These are phyloP conservation scores for Neotragus moschatus DNA, from an alignment of 2,113 vertebrate genomes.

Conservation along the genomic window DNA sequence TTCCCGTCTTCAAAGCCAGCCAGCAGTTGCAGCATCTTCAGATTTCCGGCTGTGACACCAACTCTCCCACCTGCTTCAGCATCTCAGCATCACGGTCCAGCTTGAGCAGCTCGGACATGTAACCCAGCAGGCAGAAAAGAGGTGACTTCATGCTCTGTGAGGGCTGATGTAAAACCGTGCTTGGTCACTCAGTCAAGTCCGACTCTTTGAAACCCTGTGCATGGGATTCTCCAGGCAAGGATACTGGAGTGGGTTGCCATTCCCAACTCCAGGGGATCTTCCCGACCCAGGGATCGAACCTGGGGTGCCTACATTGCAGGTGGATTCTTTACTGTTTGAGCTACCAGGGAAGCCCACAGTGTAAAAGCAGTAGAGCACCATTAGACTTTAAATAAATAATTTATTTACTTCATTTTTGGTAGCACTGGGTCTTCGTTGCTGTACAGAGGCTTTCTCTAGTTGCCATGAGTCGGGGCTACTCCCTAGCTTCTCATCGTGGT, in stretches of 20 bases:
- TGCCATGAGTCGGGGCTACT: not conserved
- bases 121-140: not conserved
- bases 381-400: not conserved
- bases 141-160: not conserved
- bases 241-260: not conserved
- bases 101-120: too few species aligned
- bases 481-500: not conserved
- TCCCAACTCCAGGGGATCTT: not conserved
- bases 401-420: not conserved
- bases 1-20: not conserved
- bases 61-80: not conserved
- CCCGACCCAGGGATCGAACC: not conserved
- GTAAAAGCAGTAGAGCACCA: not conserved
- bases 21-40: not conserved
- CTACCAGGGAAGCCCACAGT: not conserved
- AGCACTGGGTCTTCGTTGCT: not conserved
- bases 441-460: not conserved
- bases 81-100: not conserved
- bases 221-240: not conserved
- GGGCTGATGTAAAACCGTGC: not conserved
- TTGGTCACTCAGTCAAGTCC: not conserved
- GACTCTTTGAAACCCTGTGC: not conserved
- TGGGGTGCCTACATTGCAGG: accelerated
- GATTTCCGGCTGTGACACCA: not conserved
- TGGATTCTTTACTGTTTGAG: not conserved